These are phyloP conservation scores for Pseudoatta argentina DNA, from an alignment of 1,140 invertebrate species.

Conservation along the genomic window DNA sequence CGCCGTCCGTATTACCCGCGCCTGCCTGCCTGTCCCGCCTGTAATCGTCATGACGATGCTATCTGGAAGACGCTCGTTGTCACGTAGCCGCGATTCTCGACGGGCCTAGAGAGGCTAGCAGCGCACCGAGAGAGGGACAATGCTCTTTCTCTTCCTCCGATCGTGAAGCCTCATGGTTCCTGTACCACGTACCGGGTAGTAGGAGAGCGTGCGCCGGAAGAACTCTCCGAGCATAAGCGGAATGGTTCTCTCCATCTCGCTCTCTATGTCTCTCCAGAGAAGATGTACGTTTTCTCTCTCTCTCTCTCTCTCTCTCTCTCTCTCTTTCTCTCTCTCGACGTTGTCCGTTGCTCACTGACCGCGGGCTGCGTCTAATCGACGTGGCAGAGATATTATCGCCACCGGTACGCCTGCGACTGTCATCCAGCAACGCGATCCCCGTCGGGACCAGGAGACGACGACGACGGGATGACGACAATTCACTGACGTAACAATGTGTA, in stretches of 20 bases:
- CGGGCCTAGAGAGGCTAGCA: conserved; percentile 65
- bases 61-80: conserved; percentile 71
- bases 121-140: conserved; percentile 64
- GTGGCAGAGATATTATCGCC: conserved; percentile 70
- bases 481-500: conserved; percentile 64
- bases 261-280: conserved; percentile 39
- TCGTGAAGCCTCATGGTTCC: conserved; percentile 47
- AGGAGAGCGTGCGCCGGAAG: conserved; percentile 65
- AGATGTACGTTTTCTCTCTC: conserved; percentile 46
- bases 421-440: conserved; percentile 69
- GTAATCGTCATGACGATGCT: conserved; percentile 66
- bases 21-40: conserved; percentile 48
- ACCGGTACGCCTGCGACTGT: conserved; percentile 56
- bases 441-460: conserved; percentile 57
- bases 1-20: conserved; percentile 29
- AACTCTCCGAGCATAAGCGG: conserved; percentile 55
- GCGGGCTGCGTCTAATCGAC: conserved; percentile 72
- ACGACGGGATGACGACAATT: conserved; percentile 63
- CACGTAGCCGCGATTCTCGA: conserved; percentile 59
- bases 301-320: conserved; percentile 28
- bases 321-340: conserved; percentile 47
- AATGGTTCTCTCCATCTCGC: conserved; percentile 27
- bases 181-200: conserved; percentile 37
- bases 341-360: conserved; percentile 58
- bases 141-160: conserved; percentile 35